These are phyloP conservation scores for Mus spicilegus DNA, from an alignment of 2,113 vertebrate species.

Conservation along the genomic window DNA sequence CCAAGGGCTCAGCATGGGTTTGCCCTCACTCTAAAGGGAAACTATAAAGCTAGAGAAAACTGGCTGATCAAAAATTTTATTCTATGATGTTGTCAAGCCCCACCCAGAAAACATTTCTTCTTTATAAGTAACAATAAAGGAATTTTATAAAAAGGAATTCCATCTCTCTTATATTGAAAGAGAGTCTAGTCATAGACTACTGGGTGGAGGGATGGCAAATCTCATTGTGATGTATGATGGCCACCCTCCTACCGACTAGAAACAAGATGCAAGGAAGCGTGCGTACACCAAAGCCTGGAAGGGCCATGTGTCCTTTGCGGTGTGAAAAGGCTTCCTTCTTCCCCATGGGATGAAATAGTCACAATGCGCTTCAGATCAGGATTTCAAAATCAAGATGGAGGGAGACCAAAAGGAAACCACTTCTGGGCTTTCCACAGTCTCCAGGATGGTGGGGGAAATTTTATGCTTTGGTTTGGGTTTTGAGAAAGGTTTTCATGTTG, in stretches of 20 bases:
- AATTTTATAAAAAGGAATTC: neutral
- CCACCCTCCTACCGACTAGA: neutral
- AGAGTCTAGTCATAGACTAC: neutral
- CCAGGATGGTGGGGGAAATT: neutral
- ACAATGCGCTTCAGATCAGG: neutral
- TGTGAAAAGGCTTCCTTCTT: neutral
- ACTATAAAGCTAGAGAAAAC: neutral
- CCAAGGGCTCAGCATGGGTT: neutral
- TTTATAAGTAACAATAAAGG: neutral
- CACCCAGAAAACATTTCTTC: constrained; percentile 35
- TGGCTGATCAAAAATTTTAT: neutral
- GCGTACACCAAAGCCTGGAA: neutral
- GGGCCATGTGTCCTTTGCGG: neutral
- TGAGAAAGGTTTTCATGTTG: neutral
- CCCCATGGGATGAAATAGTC: neutral
- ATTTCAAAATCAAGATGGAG: constrained; percentile 40
- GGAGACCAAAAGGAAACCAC: neutral
- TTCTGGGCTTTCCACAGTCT: neutral
- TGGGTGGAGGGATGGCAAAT: neutral
- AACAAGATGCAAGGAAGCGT: neutral
- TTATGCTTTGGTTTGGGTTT: neutral
- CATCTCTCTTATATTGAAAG: neutral
- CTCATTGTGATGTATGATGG: neutral
- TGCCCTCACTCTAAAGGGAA: neutral
- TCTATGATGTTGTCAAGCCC: neutral